Conservation (phyloP, 1,140 invertebrate genomes). For the Drosophila funebris region DNA sequence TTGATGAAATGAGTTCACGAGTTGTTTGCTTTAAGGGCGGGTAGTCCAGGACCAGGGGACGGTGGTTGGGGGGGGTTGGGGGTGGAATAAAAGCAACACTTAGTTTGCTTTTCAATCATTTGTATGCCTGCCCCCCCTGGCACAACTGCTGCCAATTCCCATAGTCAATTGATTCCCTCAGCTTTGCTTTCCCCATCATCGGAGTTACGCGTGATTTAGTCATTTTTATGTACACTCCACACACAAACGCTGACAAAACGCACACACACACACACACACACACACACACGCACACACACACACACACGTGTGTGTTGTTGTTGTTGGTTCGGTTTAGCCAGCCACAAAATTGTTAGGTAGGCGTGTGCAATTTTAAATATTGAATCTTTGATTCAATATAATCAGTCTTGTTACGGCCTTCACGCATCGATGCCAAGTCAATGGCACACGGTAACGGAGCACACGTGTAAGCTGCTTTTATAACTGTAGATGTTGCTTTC, state of each 20-base stretch:
- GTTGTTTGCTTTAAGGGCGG: not conserved
- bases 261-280: conserved; percentile 4
- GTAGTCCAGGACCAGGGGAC: not conserved
- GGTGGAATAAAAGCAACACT: not conserved
- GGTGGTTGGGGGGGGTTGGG: not conserved
- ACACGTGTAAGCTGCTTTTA: not conserved
- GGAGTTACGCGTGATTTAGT: conserved; percentile 30
- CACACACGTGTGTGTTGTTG: not conserved
- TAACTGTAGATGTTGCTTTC: not conserved
- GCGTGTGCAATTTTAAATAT: conserved; percentile 75
- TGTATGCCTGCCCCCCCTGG: not conserved
- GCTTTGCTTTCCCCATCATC: not conserved
- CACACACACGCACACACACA: not conserved
- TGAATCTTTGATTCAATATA: conserved; percentile 73
- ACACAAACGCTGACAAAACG: not conserved
- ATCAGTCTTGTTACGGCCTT: conserved; percentile 77
- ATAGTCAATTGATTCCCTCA: not conserved
- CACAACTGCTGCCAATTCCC: not conserved
- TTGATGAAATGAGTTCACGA: conserved; percentile 9
- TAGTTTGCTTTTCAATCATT: conserved; percentile 27
- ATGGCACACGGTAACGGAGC: conserved; percentile 37
- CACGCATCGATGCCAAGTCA: conserved; percentile 66
- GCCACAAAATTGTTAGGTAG: conserved; percentile 38
- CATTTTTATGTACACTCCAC: conserved; percentile 21
- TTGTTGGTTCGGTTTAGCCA: conserved; percentile 14